phyloP scores from a whole-genome alignment of 2,113 vertebrate genomes.

The Poeciliopsis prolifica region DNA sequence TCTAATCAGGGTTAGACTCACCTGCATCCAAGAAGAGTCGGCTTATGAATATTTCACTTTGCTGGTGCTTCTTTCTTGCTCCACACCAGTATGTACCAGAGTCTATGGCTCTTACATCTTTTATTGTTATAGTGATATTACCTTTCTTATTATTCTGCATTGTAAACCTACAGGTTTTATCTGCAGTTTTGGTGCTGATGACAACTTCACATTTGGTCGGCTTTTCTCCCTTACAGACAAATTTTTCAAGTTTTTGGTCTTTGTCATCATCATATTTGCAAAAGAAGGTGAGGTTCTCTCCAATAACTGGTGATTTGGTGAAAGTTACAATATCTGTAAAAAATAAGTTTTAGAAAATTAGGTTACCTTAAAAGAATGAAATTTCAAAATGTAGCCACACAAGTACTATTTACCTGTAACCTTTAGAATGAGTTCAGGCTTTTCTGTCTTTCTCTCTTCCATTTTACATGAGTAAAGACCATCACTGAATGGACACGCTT shows the following conservation, averaged over 20 bases:
- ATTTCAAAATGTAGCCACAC: background rate
- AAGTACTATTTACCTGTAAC: fast-evolving
- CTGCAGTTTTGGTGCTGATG: fast-evolving
- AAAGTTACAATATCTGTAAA: fast-evolving
- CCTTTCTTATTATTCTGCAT: fast-evolving
- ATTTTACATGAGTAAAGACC: conserved; percentile 41
- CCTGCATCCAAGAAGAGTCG: background rate
- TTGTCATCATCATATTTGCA: background rate
- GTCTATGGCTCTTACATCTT: background rate
- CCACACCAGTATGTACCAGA: conserved; percentile 47
- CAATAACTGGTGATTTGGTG: fast-evolving
- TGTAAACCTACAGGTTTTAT: fast-evolving
- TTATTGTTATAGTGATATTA: conserved; percentile 11
- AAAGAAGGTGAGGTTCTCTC: background rate
- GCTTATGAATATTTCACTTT: background rate
- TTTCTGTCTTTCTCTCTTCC: fast-evolving
- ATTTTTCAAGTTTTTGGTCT: fast-evolving
- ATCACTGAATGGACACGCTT: background rate
- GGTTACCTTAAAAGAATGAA: fast-evolving
- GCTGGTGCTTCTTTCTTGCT: fast-evolving
- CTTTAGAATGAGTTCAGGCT: fast-evolving
- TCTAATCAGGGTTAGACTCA: conserved; percentile 22
- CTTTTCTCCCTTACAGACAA: conserved; percentile 43
- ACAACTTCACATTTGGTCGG: background rate
- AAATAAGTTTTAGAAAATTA: background rate